Conservation (phyloP, 2,797 vertebrate genomes). For the Hippopotamyrus pictus region DNA sequence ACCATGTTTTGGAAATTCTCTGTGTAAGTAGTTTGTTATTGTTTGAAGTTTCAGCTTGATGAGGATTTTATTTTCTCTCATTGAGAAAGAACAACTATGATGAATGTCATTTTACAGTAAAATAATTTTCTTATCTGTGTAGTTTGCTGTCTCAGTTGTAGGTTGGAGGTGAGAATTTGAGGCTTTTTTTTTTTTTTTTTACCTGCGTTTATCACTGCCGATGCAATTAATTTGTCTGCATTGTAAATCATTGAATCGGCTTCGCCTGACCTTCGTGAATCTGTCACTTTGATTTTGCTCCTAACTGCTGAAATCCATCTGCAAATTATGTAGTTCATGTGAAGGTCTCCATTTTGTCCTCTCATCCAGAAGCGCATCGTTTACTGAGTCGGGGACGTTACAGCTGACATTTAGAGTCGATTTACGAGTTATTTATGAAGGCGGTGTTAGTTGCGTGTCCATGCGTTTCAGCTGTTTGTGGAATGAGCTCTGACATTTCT, state of each 20-base stretch:
- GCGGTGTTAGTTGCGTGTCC: not conserved
- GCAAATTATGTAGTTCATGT: not conserved
- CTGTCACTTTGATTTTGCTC: not conserved
- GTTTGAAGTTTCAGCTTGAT: not conserved
- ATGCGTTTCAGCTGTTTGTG: not conserved
- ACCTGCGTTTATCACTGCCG: not conserved
- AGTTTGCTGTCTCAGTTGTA: not conserved
- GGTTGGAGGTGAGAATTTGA: not conserved
- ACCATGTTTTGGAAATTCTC: not conserved
- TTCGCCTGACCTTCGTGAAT: not conserved
- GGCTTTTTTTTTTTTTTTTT: not conserved
- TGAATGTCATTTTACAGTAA: not conserved
- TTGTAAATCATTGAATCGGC: not conserved
- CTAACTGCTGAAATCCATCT: not conserved
- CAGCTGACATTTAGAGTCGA: constrained; percentile 13
- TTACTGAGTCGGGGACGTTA: not conserved
- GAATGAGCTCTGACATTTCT: not conserved
- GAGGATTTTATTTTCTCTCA: not conserved
- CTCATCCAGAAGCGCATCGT: not conserved
- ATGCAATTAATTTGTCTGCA: not conserved
- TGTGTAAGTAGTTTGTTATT: not conserved
- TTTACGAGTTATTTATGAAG: constrained; percentile 15
- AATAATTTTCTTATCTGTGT: not conserved
- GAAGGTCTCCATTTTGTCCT: constrained; percentile 13
- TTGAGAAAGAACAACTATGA: not conserved